A percentile compares a stretch with the other conserved stretches of the same genome.
Conservation (phyloP, 2,888 invertebrate species). For the Sphaerophoria taeniata region DNA sequence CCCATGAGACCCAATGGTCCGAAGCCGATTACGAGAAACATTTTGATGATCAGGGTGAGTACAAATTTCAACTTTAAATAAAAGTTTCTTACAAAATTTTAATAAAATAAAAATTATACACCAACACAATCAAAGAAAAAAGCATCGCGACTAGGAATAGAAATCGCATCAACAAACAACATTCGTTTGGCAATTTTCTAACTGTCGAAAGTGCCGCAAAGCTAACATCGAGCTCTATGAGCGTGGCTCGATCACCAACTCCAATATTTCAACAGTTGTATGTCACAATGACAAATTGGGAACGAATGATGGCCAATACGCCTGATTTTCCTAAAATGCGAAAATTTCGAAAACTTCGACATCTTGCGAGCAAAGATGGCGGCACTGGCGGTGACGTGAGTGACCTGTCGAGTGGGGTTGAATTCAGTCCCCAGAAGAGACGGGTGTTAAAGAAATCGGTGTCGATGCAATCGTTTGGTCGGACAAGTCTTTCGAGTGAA, state of each 20-base stretch:
- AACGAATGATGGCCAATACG: slow-evolving; percentile 78
- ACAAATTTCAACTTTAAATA: slow-evolving; percentile 11
- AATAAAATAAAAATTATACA: slow-evolving; percentile 1
- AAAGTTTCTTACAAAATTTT: slow-evolving; percentile 11
- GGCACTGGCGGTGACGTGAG: slow-evolving; percentile 53
- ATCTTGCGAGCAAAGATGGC: slow-evolving; percentile 60
- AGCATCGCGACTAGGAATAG: slow-evolving; percentile 48
- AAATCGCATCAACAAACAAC: slow-evolving; percentile 75
- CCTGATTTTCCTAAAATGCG: slow-evolving; percentile 77
- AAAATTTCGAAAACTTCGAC: slow-evolving; percentile 76
- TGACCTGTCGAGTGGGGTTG: slow-evolving; percentile 49
- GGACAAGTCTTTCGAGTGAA: slow-evolving; percentile 76
- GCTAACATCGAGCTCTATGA: slow-evolving; percentile 75
- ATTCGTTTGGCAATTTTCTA: slow-evolving; percentile 74
- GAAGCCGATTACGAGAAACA: slow-evolving; percentile 95
- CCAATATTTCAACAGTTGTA: slow-evolving; percentile 84
- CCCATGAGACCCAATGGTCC: slow-evolving; percentile 89
- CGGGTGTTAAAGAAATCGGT: slow-evolving; percentile 46
- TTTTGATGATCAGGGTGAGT: slow-evolving; percentile 92
- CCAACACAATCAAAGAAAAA: slow-evolving; percentile 48
- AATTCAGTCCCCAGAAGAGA: slow-evolving; percentile 35
- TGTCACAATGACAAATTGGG: slow-evolving; percentile 81
- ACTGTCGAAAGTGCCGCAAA: slow-evolving; percentile 74
- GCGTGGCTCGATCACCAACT: slow-evolving; percentile 81
- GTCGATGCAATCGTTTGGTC: slow-evolving; percentile 67